Evolutionary conservation across 1,140 invertebrate species (phyloP).

Genomic region (Calliopsis andreniformis): DNA sequence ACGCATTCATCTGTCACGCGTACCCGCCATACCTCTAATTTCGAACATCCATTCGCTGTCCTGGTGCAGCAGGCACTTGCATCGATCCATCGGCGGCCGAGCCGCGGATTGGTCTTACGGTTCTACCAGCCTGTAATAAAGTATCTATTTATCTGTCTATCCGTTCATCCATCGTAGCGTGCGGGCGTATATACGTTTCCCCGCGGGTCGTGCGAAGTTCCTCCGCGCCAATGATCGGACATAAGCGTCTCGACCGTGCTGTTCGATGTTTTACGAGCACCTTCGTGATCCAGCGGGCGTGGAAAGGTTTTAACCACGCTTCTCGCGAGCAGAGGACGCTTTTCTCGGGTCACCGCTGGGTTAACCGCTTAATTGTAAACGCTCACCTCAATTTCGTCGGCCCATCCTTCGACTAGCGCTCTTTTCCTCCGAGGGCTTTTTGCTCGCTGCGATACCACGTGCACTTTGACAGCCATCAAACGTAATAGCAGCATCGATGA

Average conservation of each 20-base stretch:
- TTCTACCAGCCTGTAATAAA: constrained; percentile 36
- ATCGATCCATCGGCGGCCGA: constrained; percentile 15
- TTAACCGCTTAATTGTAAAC: constrained; percentile 50
- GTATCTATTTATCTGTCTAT: constrained; percentile 50
- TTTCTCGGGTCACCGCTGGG: constrained; percentile 25
- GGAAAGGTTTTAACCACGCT: constrained; percentile 4
- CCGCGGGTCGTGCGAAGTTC: constrained; percentile 53
- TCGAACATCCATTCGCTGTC: constrained; percentile 37
- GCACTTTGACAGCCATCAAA: no score
- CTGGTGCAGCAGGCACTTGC: background rate
- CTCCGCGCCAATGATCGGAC: constrained; percentile 44
- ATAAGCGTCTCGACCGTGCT: constrained; percentile 29
- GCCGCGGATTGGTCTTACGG: constrained; percentile 17
- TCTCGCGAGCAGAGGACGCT: background rate
- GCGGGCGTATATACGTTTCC: constrained; percentile 26
- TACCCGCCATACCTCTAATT: constrained; percentile 34
- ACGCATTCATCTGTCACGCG: constrained; percentile 46
- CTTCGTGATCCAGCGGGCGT: constrained; percentile 30
- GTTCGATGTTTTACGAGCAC: constrained; percentile 29
- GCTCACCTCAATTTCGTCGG: constrained; percentile 26
- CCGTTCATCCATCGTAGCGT: constrained; percentile 37
- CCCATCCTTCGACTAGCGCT: no score
- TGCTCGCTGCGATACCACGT: no score
- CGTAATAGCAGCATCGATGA: no score
- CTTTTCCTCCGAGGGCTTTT: background rate